Percentiles rank a stretch among this genome's conserved stretches.
phyloP scores from a whole-genome alignment of 2,888 invertebrate genomes.

The Disparrhopalites patrizii region DNA sequence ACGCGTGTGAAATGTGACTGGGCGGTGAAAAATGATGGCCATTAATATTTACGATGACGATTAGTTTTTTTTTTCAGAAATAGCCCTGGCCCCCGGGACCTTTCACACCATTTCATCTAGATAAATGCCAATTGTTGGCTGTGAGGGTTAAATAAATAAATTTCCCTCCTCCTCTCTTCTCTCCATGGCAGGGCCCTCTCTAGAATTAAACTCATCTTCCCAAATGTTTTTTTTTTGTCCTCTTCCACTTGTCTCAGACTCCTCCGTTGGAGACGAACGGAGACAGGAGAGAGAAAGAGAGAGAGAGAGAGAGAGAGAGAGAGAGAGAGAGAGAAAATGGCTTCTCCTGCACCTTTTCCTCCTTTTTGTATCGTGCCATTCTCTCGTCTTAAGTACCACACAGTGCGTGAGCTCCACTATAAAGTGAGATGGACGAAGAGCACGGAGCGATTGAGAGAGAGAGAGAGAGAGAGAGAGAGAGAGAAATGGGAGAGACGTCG shows the following conservation, averaged over 20 bases:
- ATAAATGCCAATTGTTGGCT: constrained; percentile 21
- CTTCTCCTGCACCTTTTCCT: too few species aligned
- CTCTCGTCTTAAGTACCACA: too few species aligned
- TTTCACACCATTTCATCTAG: constrained; percentile 43
- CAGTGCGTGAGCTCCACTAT: too few species aligned
- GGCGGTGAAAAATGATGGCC: constrained; percentile 32
- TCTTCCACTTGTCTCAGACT: not conserved
- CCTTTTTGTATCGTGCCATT: too few species aligned
- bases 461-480: not conserved
- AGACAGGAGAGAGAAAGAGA: not conserved
- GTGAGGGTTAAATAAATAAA: constrained; percentile 33
- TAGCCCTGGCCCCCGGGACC: constrained; percentile 33
- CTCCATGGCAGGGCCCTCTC: too few species aligned
- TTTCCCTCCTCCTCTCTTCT: constrained; percentile 12
- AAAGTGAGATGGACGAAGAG: too few species aligned
- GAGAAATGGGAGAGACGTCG: not conserved
- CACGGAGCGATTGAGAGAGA: too few species aligned
- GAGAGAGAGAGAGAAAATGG: too few species aligned
- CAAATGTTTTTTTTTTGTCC: not conserved
- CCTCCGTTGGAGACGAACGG: not conserved
- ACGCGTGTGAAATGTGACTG: constrained; percentile 12
- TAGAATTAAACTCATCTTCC: too few species aligned
- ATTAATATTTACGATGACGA: constrained; percentile 47
- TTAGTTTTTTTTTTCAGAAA: constrained; percentile 28
- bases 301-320: too few species aligned